Evolutionary conservation across 2,888 invertebrate genomes (phyloP).

Genomic region (Dicycla oo): DNA sequence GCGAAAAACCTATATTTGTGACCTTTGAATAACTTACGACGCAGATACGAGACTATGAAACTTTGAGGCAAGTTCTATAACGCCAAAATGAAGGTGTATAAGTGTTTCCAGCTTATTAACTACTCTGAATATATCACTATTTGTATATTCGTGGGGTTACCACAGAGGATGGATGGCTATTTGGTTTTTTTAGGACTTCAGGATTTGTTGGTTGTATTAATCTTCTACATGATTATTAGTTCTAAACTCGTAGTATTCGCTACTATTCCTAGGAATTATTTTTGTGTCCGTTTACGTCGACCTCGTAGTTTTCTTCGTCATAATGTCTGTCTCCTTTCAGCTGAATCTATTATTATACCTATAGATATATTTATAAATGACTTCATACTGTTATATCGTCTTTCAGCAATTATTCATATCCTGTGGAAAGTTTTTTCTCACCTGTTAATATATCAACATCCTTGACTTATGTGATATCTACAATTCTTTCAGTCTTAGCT

Average conservation of each 20-base stretch:
- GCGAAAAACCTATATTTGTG: no score
- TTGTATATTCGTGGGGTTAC: background rate
- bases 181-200: background rate
- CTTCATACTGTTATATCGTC: conserved; percentile 42
- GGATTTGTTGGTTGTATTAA: background rate
- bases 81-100: no score
- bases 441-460: conserved; percentile 54
- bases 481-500: conserved; percentile 44
- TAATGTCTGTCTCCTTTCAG: conserved; percentile 36
- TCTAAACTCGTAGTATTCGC: conserved; percentile 5
- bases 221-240: background rate
- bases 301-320: conserved; percentile 37
- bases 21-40: no score
- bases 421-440: conserved; percentile 55
- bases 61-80: no score
- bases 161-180: background rate
- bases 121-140: no score
- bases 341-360: conserved; percentile 29
- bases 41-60: no score
- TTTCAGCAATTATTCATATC: conserved; percentile 44
- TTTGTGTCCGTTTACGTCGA: conserved; percentile 6
- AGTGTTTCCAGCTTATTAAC: no score
- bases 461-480: conserved; percentile 52
- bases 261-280: conserved; percentile 4
- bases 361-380: conserved; percentile 38